Conservation (phyloP, 2,888 invertebrate species). For the Chaetogeoica ovagalla region DNA sequence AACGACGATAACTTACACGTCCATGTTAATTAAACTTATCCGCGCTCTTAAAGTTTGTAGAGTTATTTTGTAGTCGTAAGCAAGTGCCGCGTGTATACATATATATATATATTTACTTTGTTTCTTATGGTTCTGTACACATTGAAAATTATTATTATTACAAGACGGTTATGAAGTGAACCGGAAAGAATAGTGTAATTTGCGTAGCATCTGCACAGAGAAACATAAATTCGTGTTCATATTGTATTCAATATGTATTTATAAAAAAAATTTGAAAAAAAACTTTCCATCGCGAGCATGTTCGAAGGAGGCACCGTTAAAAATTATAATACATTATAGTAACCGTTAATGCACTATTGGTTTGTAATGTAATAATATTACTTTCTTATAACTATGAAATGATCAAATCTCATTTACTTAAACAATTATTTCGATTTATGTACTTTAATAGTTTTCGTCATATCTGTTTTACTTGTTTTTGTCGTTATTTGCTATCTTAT, state of each 20-base stretch:
- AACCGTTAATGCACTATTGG: background rate
- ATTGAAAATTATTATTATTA: background rate
- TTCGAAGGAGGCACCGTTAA: too few relatives aligned
- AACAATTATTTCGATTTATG: background rate
- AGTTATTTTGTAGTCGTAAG: slow-evolving; percentile 22
- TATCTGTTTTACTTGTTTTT: background rate
- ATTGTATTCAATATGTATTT: background rate
- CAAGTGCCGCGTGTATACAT: too few relatives aligned
- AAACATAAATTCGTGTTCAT: background rate
- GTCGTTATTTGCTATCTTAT: background rate
- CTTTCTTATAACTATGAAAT: too few relatives aligned
- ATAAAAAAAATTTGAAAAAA: background rate
- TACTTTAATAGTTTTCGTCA: background rate
- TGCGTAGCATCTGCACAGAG: background rate
- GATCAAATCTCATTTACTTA: too few relatives aligned
- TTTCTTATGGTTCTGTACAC: slow-evolving; percentile 3
- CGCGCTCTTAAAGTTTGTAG: slow-evolving; percentile 10
- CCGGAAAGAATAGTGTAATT: background rate
- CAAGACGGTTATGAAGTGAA: background rate
- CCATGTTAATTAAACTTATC: slow-evolving; percentile 35
- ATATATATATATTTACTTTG: slow-evolving; percentile 19
- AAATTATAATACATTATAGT: too few relatives aligned
- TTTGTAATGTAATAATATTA: too few relatives aligned
- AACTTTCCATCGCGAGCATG: too few relatives aligned
- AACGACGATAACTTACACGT: slow-evolving; percentile 27